Evolutionary conservation across 2,888 invertebrate genomes (phyloP), one percentile per base, ranked within the genome.

Genomic region (Biston stratarius): DNA sequence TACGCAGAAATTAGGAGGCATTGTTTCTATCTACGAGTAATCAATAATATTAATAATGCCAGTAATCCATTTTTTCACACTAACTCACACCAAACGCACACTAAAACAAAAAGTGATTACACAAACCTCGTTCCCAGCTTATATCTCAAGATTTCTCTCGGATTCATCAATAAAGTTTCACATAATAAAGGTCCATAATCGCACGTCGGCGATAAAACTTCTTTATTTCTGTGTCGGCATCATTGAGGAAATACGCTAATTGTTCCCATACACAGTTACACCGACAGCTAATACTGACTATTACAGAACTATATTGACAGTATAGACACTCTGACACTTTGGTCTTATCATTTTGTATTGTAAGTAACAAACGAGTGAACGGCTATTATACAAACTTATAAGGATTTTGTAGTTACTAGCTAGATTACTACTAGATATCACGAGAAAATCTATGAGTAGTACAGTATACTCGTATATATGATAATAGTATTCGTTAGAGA

Each of bases 241-340:
- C 62, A 70, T 69, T 71, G 70, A 68, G 66, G 67, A 68, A 73
- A 71, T 66, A 66, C 75, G 68, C 60, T 74, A 74, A 74, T 74
- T 74, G 74, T 72, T 73, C 71, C 67, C 67, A 63, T 56, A 57
- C 67, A 52, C 51, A 68, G 63, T 45, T 63, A 51, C 15, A 10
- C 49, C 34, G 55, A 53, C 49, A 67, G 62, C 55, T 44, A 51
- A 36, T 45, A 5, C 34, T 55, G 58, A 38, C 69, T 61, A 55
- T 48, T 60, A 47, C 11, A n/a, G 15, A 14, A 12, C 33, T 24
- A 34, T 47, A 34, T 15, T 9, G 14, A 10, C 42, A 66, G 67
- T 67, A 67, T 67, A 49, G 52, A 24, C 6, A 53, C 38, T 38
- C 38, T 38, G 52, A 24, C 6, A 53, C 38, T 38, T 6, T 38